Base-by-base conservation (phyloP, 2,113 vertebrate species). In the Amphiprion ocellaris region DNA sequence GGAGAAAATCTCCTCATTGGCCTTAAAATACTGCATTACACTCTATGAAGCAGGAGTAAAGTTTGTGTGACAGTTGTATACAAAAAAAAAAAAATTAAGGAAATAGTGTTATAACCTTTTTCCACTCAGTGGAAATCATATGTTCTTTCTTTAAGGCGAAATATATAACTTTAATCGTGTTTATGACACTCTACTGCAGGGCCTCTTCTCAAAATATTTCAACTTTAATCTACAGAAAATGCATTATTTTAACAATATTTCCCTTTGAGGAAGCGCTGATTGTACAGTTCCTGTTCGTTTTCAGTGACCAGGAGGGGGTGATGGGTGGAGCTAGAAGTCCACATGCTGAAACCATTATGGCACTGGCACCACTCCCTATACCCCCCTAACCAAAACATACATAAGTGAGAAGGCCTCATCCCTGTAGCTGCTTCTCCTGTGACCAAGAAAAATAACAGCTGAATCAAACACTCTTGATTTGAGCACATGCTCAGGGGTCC, bases 261-360 rank as follows among this genome's bases (percentile, higher is more conserved):
- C 19, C 17, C n/a, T 19, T n/a, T 21, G 16, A 85, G 84, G 92
- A 95, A 93, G 73, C 87, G 92, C 93, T 93, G 93, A 93, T 91
- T 85, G 62, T 64, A 85, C 84, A 79, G 84, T 92, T 94, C 91
- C 92, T 83, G 78, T 84, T 89, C 10, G 23, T 77, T 81, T 83
- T 83, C 23, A 69, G 87, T 81, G 39, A 75, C 77, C 79, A 85
- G 75, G 77, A 86, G 76, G 65, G 79, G 85, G 62, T 74, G 74
- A 83, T 79, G 81, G 88, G 91, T 73, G 85, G 90, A 83, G 87
- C 87, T 80, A 82, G 0, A 23, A 56, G 63, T 65, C 76, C 87
- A 85, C 94, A 94, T 93, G 88, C 56, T 93, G 94, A 94, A 95
- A 62, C 88, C 86, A 95, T 95, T 95, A 94, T 79, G 69, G 86